A percentile compares a stretch with the other conserved stretches of the same genome.
These are phyloP conservation scores for Dryadula phaetusa DNA, from an alignment of 2,888 invertebrate species.

Conservation along the genomic window DNA sequence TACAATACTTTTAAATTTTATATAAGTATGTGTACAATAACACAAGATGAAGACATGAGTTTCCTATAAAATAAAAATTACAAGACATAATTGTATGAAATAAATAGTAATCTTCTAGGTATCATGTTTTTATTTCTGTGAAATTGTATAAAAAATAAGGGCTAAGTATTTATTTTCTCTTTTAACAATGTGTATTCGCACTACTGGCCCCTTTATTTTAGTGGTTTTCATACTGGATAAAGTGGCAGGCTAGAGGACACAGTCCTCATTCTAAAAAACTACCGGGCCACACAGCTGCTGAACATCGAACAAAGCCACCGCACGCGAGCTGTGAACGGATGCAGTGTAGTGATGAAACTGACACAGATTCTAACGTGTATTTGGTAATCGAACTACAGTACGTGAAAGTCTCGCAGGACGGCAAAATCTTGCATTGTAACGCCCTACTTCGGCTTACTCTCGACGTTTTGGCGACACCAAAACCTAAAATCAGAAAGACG, in stretches of 20 bases:
- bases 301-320: conserved; percentile 57
- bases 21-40: neutral
- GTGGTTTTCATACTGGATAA: conserved; percentile 7
- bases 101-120: no score
- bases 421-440: conserved; percentile 75
- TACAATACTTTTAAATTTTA: conserved; percentile 34
- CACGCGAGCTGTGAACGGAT: conserved; percentile 43
- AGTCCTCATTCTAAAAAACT: conserved; percentile 47
- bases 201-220: neutral
- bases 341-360: conserved; percentile 81
- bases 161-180: neutral
- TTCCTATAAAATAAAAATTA: no score
- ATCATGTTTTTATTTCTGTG: neutral
- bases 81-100: no score
- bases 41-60: neutral
- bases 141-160: neutral
- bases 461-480: conserved; percentile 76
- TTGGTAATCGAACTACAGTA: conserved; percentile 82
- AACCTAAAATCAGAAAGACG: conserved; percentile 72
- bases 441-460: conserved; percentile 74
- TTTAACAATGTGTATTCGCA: neutral
- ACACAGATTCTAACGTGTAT: conserved; percentile 83
- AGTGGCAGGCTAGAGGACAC: conserved; percentile 44
- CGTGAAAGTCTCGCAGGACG: conserved; percentile 83
- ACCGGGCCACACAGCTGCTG: conserved; percentile 47